Evolutionary conservation across 2,888 invertebrate species (phyloP), one percentile per base, ranked within the genome.

Genomic region (Plagodis dolabraria): DNA sequence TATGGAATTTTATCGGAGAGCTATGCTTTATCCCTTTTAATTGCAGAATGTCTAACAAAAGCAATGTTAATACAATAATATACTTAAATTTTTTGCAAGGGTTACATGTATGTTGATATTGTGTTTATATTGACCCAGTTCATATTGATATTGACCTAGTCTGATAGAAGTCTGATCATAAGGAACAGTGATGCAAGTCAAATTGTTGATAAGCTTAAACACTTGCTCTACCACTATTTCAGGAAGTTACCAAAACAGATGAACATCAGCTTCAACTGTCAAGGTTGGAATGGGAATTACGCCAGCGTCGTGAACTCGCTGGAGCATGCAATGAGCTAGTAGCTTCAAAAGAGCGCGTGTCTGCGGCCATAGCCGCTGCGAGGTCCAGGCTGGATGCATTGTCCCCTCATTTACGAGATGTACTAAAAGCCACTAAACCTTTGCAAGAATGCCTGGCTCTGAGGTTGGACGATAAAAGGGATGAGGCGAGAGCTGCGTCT

Each of bases 251-350:
- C 0, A 93, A 94, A 73, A 88, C 86, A 48, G 95, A 97, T 86
- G 93, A 94, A 44, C 99, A 99, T 87, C 96, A 96, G 74, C 92
- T 96, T 63, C 96, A 97, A 76, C 85, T 99, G 63, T 97, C 98
- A 33, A 94, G 98, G 63, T 89, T 99, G 38, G 98, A 98, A 80
- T 98, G 98, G 96, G 99, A 99, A 84, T 87, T 98, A 52, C 95
- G 96, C 12, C 97, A 98, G 81, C 94, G 99, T 1, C 97, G 98
- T 79, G 95, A 96, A 72, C 89, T 98, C 47, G 95, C 98, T 0
- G 94, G 95, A 42, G 94, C 96, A 35, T 96, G 97, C 74, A 95
- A 95, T 75, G 95, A 96, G 64, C 88, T 98, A 7, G 94, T 96
- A 44, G 94, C 95, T 33, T 95, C 95, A 36, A 98, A 98, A 80